A percentile compares a stretch with the other conserved stretches of the same genome.
phyloP scores from a whole-genome alignment of 2,113 vertebrate genomes.

The Gallinago jamesoni region DNA sequence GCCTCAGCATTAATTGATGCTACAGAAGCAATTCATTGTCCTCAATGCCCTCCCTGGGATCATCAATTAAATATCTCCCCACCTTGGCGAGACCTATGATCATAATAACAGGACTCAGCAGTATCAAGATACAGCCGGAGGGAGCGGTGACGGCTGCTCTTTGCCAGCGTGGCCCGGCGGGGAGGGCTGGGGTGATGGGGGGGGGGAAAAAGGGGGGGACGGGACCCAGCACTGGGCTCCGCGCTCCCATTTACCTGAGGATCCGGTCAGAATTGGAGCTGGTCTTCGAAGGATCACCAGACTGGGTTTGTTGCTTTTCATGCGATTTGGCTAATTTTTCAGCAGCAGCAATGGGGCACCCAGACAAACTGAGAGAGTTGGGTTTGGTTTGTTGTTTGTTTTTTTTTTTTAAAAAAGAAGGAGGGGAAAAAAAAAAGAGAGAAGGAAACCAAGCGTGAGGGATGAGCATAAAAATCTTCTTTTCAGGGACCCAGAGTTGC shows the following conservation, averaged over 20 bases:
- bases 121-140: not conserved
- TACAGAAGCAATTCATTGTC: slow-evolving; percentile 44
- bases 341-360: slow-evolving; percentile 96
- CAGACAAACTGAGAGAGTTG: slow-evolving; percentile 85
- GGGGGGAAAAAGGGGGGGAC: not conserved
- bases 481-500: not conserved
- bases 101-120: slow-evolving; percentile 44
- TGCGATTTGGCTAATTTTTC: slow-evolving; percentile 96
- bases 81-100: slow-evolving; percentile 51
- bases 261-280: slow-evolving; percentile 92
- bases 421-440: not conserved
- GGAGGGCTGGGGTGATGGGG: not conserved
- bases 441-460: not conserved
- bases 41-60: slow-evolving; percentile 47
- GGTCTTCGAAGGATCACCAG: slow-evolving; percentile 85
- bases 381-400: not conserved
- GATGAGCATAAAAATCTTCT: not conserved
- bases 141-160: not conserved
- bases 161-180: accelerated
- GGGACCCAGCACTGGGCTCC: not conserved
- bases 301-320: slow-evolving; percentile 89
- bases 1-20: slow-evolving; percentile 43
- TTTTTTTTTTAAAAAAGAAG: not conserved
- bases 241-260: slow-evolving; percentile 80
- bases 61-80: slow-evolving; percentile 57